Evolutionary conservation across 2,888 invertebrate genomes (phyloP), one percentile per base, ranked within the genome.

Genomic region (Epiblema foenella): DNA sequence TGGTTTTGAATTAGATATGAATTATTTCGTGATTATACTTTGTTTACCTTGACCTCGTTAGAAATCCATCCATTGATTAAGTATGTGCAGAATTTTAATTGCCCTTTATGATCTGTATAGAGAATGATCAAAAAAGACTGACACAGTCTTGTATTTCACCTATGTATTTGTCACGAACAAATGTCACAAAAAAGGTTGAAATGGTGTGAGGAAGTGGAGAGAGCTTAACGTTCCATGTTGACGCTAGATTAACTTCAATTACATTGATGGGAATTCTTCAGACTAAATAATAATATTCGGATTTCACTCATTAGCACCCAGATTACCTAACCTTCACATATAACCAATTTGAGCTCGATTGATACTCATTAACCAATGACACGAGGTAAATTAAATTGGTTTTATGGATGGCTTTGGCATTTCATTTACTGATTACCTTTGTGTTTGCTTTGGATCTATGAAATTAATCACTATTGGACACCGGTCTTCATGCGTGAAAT

Each of bases 331-430:
- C 78, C 76, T 77, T 75, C 3, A 67, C 12, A 15, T 12, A 24
- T 62, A 76, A 77, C 78, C 72, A 75, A 79, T 74, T 75, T 82
- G 82, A 84, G 83, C 83, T 81, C 79, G 73, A 75, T 75, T 77
- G 77, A 79, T 79, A 77, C 78, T 80, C 79, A 83, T 85, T 80
- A 78, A 80, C 79, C 79, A 78, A 80, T 81, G 82, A 81, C 75
- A 75, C 74, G 77, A 75, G 73, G 72, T 74, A 72, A 75, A 76
- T 76, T 77, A 74, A 73, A 76, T 76, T 73, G 67, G 73, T 72
- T 68, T 73, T 37, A 69, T 70, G 66, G 64, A 75, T 72, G 72
- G 77, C 75, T 78, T 74, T 75, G 74, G 74, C 68, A 69, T 66
- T 69, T 69, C 74, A 75, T 73, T 75, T 71, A 62, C n/a, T 72